phyloP scores from a whole-genome alignment of 1,140 invertebrate genomes.

The Dreissena polymorpha region DNA sequence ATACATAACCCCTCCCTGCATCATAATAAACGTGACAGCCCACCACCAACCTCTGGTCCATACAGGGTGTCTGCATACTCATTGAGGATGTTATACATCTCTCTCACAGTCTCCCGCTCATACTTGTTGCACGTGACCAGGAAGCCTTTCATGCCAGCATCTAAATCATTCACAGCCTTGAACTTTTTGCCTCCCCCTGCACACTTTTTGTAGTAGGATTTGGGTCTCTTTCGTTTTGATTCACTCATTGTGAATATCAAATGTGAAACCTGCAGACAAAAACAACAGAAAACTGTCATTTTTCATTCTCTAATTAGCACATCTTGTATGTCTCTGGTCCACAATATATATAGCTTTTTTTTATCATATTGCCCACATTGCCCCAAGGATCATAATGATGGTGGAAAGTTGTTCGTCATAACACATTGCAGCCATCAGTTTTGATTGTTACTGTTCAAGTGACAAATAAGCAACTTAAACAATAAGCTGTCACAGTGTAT shows the following conservation, averaged over 20 bases:
- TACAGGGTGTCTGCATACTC: constrained; percentile 88
- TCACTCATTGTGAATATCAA: constrained; percentile 20
- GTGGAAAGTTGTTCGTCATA: background rate
- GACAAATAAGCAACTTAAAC: no score
- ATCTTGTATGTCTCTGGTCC: no score
- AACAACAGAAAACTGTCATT: no score
- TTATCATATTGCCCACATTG: background rate
- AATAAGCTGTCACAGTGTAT: no score
- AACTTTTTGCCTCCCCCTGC: constrained; percentile 21
- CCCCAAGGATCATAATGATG: background rate
- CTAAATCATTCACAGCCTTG: constrained; percentile 77
- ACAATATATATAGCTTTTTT: no score
- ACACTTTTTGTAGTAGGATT: constrained; percentile 51
- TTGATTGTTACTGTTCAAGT: no score
- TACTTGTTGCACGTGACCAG: constrained; percentile 87
- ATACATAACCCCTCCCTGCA: no score
- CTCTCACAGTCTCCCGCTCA: constrained; percentile 90
- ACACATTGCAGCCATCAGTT: no score
- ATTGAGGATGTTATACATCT: constrained; percentile 93
- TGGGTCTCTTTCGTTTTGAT: constrained; percentile 29
- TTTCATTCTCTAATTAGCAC: no score
- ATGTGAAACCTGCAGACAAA: background rate
- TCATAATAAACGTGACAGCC: background rate
- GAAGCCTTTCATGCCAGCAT: constrained; percentile 89
- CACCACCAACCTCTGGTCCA: constrained; percentile 75